Evolutionary conservation across 2,888 invertebrate species (phyloP), one percentile per base, ranked within the genome.

Genomic region (Agriopis marginaria): DNA sequence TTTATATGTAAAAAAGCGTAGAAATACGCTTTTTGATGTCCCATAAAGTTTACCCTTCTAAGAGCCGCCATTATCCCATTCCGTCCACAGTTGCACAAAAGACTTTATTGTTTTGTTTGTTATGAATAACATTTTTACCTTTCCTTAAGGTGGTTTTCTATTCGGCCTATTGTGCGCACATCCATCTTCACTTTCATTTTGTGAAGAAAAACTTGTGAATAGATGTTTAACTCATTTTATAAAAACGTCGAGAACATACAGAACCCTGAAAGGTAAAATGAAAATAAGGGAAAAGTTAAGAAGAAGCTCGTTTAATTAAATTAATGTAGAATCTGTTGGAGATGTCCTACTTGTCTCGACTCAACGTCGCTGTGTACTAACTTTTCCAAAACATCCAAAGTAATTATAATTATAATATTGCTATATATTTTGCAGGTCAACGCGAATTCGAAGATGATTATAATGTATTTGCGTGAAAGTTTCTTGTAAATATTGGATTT

Each of bases 61-160:
- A 61, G 61, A 51, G 42, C 39, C 5, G 50, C 51, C 62, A 23
- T 44, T 23, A 45, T 53, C 53, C 53, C 62, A 40, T 14, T 51
- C 53, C 42, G 39, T 12, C 11, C 60, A 14, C 58, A 12, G 45
- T 10, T 7, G 11, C 44, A 62, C 62, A 62, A 62, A 42, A 53
- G 42, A 53, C 53, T 42, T 62, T 53, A 62, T 53, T 53, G 53
- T 62, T 47, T 44, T 53, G 62, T 62, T 62, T 53, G 62, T 45
- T 49, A 17, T 62, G 62, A 53, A 53, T 45, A 51, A 17, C 62
- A 53, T 17, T 44, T 44, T 23, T 62, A 62, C 62, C 44, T 62
- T 45, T 61, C 23, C 42, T 61, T 14, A 44, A 10, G 12, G 51
- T 32, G 44, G 42, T 32, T 53, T 44, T 11, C 14, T 50, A n/a